phyloP scores from a whole-genome alignment of 2,888 invertebrate species.

The Thymelicus sylvestris region DNA sequence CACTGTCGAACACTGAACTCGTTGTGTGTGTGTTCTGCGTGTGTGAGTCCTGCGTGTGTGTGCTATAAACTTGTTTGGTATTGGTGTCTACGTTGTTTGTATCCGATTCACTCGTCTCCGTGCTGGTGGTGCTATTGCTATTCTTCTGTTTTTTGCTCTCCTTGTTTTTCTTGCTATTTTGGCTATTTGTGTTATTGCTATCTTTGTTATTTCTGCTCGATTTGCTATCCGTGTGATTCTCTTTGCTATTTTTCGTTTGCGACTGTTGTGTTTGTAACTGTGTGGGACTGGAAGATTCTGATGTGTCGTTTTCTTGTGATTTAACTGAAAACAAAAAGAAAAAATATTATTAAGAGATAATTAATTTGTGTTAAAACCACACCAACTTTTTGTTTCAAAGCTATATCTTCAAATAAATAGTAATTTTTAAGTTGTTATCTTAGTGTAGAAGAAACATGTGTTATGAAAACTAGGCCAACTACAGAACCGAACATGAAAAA shows the following conservation, averaged over 20 bases:
- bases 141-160: slow-evolving; percentile 82
- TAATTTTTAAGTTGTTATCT: too few relatives aligned
- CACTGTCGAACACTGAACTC: slow-evolving; percentile 69
- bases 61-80: slow-evolving; percentile 46
- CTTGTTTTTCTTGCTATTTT: slow-evolving; percentile 72
- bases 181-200: slow-evolving; percentile 77
- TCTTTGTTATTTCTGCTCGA: slow-evolving; percentile 71
- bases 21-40: slow-evolving; percentile 41
- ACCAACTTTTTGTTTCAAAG: too few relatives aligned
- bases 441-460: too few relatives aligned
- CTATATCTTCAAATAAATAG: too few relatives aligned
- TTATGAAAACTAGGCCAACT: too few relatives aligned
- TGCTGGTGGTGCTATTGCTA: slow-evolving; percentile 63
- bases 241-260: slow-evolving; percentile 79
- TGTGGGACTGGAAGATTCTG: slow-evolving; percentile 80
- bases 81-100: slow-evolving; percentile 44
- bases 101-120: slow-evolving; percentile 65
- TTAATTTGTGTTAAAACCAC: too few relatives aligned
- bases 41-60: slow-evolving; percentile 40
- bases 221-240: slow-evolving; percentile 70
- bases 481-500: too few relatives aligned
- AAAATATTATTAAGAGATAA: neutral
- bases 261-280: slow-evolving; percentile 65
- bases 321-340: slow-evolving; percentile 61
- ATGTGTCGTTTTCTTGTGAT: slow-evolving; percentile 82